These are phyloP conservation scores for Gulo gulo DNA, from an alignment of 2,113 vertebrate genomes.

Conservation along the genomic window DNA sequence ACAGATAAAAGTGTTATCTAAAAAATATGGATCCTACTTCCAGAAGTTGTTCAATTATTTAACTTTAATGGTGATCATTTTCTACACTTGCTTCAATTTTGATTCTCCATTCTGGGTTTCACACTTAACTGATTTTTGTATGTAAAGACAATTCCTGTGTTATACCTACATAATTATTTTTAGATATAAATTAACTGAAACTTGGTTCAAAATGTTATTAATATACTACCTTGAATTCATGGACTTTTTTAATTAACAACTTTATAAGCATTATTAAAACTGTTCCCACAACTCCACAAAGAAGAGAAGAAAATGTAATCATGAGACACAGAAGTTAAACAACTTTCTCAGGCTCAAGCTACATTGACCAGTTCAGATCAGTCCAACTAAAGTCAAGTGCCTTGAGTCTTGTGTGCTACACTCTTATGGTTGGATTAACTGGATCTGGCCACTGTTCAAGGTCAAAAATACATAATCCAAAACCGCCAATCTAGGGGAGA, in stretches of 20 bases:
- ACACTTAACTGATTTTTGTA: background rate
- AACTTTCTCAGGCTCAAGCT: background rate
- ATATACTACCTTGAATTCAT: background rate
- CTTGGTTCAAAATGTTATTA: background rate
- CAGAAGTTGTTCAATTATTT: background rate
- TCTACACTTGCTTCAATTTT: background rate
- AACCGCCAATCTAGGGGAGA: background rate
- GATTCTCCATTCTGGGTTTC: background rate
- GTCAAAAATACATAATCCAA: background rate
- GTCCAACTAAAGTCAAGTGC: background rate
- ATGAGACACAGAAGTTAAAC: background rate
- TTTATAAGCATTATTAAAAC: background rate
- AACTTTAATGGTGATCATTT: background rate
- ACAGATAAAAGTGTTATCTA: background rate
- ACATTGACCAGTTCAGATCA: background rate
- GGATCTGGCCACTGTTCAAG: background rate
- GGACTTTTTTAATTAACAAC: background rate
- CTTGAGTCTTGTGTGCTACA: background rate
- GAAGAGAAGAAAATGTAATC: background rate
- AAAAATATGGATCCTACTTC: background rate
- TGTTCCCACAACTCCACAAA: background rate
- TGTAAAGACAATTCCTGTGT: background rate
- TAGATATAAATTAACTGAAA: background rate
- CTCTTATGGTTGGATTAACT: background rate
- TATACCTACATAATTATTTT: background rate